Percentiles rank a stretch among this genome's conserved stretches.
These are phyloP conservation scores for Fissipunctia ypsillon DNA, from an alignment of 2,888 invertebrate genomes.

Conservation along the genomic window DNA sequence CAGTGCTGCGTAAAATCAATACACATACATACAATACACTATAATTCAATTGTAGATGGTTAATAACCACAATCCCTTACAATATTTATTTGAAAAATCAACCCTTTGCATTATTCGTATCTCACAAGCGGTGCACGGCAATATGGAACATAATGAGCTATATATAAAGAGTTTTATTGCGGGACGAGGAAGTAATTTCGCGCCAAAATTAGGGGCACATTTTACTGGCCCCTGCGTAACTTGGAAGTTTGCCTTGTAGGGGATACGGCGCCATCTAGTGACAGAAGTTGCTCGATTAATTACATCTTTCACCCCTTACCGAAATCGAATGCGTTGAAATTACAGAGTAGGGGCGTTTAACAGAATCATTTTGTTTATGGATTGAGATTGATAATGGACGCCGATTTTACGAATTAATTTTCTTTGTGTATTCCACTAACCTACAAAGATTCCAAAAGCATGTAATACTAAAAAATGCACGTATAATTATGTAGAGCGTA, in stretches of 20 bases:
- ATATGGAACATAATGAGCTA: slow-evolving; percentile 64
- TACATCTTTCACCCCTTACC: slow-evolving; percentile 84
- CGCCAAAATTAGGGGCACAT: slow-evolving; percentile 80
- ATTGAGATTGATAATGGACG: slow-evolving; percentile 57
- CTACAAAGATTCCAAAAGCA: not conserved
- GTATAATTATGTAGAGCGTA: not conserved
- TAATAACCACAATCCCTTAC: slow-evolving; percentile 84
- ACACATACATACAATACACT: slow-evolving; percentile 76
- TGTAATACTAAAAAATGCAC: not conserved
- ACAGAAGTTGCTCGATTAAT: slow-evolving; percentile 88
- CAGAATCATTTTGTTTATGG: slow-evolving; percentile 77
- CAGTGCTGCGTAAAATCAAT: slow-evolving; percentile 68
- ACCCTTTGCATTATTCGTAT: slow-evolving; percentile 76
- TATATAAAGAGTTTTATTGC: slow-evolving; percentile 70
- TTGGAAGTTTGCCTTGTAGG: slow-evolving; percentile 61
- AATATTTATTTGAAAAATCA: slow-evolving; percentile 85
- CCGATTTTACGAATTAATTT: slow-evolving; percentile 21
- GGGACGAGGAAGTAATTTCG: slow-evolving; percentile 62
- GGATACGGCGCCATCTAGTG: slow-evolving; percentile 73
- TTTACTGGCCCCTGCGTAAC: slow-evolving; percentile 73
- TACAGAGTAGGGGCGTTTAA: slow-evolving; percentile 76
- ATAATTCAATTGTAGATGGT: slow-evolving; percentile 82
- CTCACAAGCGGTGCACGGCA: slow-evolving; percentile 54
- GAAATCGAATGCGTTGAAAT: slow-evolving; percentile 78
- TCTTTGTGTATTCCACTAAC: not conserved